Conservation (phyloP, 2,888 invertebrate species). For the Cheilosia urbana region DNA sequence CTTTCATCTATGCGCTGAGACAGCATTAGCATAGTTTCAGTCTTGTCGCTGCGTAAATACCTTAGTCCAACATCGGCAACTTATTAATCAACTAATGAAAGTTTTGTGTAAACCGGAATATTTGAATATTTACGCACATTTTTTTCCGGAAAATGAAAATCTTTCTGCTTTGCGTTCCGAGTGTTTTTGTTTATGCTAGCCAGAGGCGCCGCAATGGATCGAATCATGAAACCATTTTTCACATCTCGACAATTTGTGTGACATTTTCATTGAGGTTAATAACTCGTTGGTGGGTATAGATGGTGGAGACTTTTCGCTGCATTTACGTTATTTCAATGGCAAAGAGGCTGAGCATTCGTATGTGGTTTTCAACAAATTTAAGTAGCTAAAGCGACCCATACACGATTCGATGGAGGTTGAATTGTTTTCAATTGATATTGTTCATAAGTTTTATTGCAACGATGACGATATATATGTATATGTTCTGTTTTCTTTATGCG, state of each 20-base stretch:
- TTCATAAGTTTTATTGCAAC: too few species aligned
- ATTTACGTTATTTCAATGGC: not conserved
- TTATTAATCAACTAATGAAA: conserved; percentile 68
- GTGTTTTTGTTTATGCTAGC: conserved; percentile 1
- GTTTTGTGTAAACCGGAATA: conserved; percentile 60
- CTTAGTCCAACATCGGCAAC: conserved; percentile 40
- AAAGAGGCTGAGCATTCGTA: too few species aligned
- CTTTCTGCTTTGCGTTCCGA: not conserved
- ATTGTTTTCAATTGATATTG: too few species aligned
- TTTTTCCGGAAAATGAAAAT: conserved; percentile 18
- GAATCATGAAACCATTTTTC: conserved; percentile 26
- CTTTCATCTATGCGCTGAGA: conserved; percentile 17
- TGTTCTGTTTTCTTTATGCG: too few species aligned
- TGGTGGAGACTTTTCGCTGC: not conserved
- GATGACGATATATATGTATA: too few species aligned
- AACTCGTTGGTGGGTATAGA: conserved; percentile 25
- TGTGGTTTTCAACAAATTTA: too few species aligned
- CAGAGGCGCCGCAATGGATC: conserved; percentile 1
- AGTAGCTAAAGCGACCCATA: too few species aligned
- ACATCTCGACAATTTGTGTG: conserved; percentile 19
- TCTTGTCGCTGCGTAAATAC: conserved; percentile 49
- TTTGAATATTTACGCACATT: conserved; percentile 53
- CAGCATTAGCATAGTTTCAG: conserved; percentile 39
- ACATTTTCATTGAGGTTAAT: conserved; percentile 43
- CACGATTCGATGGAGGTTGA: too few species aligned